phyloP scores from a whole-genome alignment of 2,888 invertebrate genomes.

The Nymphalis c-album region DNA sequence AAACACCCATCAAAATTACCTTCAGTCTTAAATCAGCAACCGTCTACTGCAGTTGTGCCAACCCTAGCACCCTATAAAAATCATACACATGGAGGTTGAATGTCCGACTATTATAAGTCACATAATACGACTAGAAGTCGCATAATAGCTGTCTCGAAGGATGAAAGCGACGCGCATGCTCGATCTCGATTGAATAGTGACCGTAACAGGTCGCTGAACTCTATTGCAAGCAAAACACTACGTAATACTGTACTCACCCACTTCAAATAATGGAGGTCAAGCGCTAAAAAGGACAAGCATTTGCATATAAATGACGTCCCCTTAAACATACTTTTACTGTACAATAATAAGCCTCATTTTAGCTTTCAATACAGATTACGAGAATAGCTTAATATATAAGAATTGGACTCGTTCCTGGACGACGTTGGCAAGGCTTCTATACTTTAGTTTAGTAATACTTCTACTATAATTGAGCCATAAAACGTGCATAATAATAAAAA shows the following conservation, averaged over 20 bases:
- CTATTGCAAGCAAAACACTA: conserved; percentile 42
- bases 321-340: not conserved
- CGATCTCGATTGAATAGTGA: conserved; percentile 47
- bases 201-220: conserved; percentile 51
- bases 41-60: conserved; percentile 44
- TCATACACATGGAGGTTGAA: conserved; percentile 42
- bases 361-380: too few relatives aligned
- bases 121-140: conserved; percentile 31
- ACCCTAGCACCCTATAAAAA: conserved; percentile 60
- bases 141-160: conserved; percentile 45
- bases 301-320: conserved; percentile 3
- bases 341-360: too few relatives aligned
- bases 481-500: too few relatives aligned
- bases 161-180: conserved; percentile 53
- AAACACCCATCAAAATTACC: conserved; percentile 46
- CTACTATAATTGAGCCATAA: too few relatives aligned
- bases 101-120: conserved; percentile 33
- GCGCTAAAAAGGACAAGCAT: conserved; percentile 17
- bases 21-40: conserved; percentile 36
- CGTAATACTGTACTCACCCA: conserved; percentile 40
- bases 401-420: too few relatives aligned
- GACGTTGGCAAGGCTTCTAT: too few relatives aligned
- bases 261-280: conserved; percentile 34
- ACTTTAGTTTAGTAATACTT: too few relatives aligned
- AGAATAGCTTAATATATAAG: too few relatives aligned